Evolutionary conservation across 2,888 invertebrate genomes (phyloP).

Genomic region (Halocaridina rubra): DNA sequence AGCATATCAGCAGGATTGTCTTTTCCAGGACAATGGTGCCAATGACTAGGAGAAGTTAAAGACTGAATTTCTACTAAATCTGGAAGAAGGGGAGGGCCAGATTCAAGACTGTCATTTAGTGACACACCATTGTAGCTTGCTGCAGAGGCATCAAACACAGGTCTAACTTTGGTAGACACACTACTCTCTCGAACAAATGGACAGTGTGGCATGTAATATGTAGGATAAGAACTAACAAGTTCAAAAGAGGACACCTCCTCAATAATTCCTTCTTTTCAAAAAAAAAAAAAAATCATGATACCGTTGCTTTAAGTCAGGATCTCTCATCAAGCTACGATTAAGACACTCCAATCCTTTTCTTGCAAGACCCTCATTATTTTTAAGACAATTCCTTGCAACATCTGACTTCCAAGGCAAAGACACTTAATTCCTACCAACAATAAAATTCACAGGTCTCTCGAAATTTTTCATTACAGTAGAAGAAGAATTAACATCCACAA

Average conservation of each 20-base stretch:
- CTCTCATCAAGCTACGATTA: neutral
- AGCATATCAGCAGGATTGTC: constrained; percentile 10
- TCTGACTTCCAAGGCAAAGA: neutral
- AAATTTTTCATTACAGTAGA: neutral
- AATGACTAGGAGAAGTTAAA: no score
- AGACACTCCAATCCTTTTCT: neutral
- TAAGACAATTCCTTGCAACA: neutral
- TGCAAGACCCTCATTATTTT: neutral
- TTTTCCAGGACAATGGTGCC: neutral
- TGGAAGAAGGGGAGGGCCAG: no score
- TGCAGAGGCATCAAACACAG: no score
- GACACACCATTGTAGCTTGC: no score
- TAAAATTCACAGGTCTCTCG: neutral
- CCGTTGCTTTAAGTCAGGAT: neutral
- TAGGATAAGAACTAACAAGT: neutral
- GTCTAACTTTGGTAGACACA: neutral
- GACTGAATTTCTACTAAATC: no score
- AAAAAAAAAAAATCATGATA: neutral
- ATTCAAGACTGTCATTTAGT: no score
- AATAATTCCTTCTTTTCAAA: neutral
- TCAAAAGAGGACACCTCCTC: neutral
- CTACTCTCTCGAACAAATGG: neutral
- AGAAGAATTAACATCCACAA: neutral
- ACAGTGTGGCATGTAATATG: neutral
- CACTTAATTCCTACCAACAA: no score